phyloP scores from a whole-genome alignment of 1,140 invertebrate genomes.

The Pachyrhynchus sulphureomaculatus region DNA sequence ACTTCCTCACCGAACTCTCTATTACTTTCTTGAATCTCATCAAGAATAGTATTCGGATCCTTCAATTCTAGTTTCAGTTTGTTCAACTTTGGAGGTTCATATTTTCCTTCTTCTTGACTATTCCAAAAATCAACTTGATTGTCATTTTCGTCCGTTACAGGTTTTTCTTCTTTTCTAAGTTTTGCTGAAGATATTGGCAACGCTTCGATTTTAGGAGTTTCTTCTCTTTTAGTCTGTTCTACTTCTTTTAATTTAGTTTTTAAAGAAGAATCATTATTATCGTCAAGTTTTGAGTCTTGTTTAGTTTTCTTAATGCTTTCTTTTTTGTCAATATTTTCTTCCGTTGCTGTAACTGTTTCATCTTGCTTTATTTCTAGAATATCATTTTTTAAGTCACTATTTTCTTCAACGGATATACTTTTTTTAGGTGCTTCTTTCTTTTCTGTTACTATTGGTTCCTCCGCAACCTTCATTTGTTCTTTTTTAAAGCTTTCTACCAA shows the following conservation, averaged over 20 bases:
- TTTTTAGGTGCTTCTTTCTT: background rate
- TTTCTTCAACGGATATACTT: background rate
- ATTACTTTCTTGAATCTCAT: slow-evolving; percentile 10
- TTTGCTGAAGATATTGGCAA: background rate
- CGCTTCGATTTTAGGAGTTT: background rate
- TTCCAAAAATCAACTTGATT: slow-evolving; percentile 56
- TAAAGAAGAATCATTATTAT: background rate
- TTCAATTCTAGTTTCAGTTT: slow-evolving; percentile 31
- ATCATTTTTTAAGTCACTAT: background rate
- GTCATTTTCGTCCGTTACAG: slow-evolving; percentile 31
- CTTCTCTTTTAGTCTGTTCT: background rate
- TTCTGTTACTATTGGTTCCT: background rate
- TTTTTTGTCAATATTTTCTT: too few relatives aligned
- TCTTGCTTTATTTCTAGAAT: too few relatives aligned
- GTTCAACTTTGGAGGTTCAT: slow-evolving; percentile 54
- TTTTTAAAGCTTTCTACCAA: background rate
- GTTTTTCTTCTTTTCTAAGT: background rate
- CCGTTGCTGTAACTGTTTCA: too few relatives aligned
- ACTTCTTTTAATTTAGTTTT: background rate
- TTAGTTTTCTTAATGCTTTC: too few relatives aligned
- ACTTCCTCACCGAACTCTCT: background rate
- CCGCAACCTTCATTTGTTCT: background rate
- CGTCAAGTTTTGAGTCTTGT: background rate
- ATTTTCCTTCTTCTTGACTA: slow-evolving; percentile 57
- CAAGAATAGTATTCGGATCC: slow-evolving; percentile 10